These are phyloP conservation scores for Lacanobia oleracea DNA, from an alignment of 2,888 invertebrate species.

Conservation along the genomic window DNA sequence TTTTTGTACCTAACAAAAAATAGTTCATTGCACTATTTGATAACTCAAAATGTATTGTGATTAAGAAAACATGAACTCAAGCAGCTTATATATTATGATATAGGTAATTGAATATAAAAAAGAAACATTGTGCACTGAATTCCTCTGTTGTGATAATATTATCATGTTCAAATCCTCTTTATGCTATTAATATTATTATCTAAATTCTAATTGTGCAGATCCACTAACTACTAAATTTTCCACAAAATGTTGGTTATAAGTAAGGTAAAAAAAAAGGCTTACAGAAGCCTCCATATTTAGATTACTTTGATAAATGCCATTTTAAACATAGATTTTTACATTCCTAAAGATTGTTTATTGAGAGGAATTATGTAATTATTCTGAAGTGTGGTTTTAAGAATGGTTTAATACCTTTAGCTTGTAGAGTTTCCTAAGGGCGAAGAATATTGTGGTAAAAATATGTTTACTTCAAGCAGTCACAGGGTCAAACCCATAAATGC, in stretches of 20 bases:
- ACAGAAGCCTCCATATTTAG: background rate
- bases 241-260: slow-evolving; percentile 4
- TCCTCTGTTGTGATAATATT: slow-evolving; percentile 7
- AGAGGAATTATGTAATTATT: background rate
- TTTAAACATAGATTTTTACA: slow-evolving; percentile 4
- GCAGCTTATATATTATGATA: background rate
- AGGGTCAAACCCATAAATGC: background rate
- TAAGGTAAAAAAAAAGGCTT: too few species aligned
- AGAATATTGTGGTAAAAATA: background rate
- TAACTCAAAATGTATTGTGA: background rate
- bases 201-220: background rate
- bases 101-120: slow-evolving; percentile 3
- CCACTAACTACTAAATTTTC: background rate
- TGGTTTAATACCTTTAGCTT: background rate
- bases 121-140: background rate
- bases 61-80: background rate
- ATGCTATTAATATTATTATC: background rate
- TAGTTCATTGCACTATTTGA: background rate
- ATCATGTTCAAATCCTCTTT: slow-evolving; percentile 23
- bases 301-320: slow-evolving; percentile 1
- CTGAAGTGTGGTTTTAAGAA: background rate
- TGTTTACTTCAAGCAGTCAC: background rate
- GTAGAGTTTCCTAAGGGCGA: background rate
- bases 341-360: slow-evolving; percentile 1
- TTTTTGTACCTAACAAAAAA: background rate